Base-by-base conservation (phyloP, 2,888 invertebrate genomes). In the Acronicta aceris region DNA sequence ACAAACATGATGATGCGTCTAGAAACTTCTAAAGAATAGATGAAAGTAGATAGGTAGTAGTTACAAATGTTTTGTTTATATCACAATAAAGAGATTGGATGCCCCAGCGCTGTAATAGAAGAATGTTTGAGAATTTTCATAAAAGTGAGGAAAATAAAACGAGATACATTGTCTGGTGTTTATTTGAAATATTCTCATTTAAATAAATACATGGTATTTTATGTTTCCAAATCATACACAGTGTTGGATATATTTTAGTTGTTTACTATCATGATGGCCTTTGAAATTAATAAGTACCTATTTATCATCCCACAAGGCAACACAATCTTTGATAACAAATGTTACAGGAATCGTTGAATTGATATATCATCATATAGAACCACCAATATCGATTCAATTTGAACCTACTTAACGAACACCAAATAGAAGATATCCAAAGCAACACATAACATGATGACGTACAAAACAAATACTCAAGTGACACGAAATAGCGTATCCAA, bases 1-100 rank as follows among this genome's bases (percentile, higher is more conserved):
- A 87, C 87, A 87, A 90, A 89, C 86, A 88, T 76, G 84, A 84
- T 83, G 83, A 86, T 85, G 72, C 76, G 91, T 92, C 92, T 92
- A 87, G 89, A 91, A 91, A 93, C 87, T 93, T 92, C 79, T 82
- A 68, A 84, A 85, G 85, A 87, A 86, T 81, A 76, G 76, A 78
- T 80, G 69, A 83, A 76, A 78, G 73, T 80, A 71, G 71, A 74
- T 71, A 68, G 69, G 63, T 71, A 67, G 52, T 73, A 76, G 71
- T 79, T 82, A 79, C 76, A 78, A 86, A 81, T 82, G 79, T 71
- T 76, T 76, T 82, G 79, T 82, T 85, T 85, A 82, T 76, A 76
- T 69, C 57, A 59, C 55, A 65, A 60, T 71, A 64, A 71, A 61
- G 52, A 70, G 65, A 78, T 75, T 70, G 66, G 54, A 58, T 40